Conservation (phyloP, 2,113 vertebrate species). For the Vulpes vulpes region DNA sequence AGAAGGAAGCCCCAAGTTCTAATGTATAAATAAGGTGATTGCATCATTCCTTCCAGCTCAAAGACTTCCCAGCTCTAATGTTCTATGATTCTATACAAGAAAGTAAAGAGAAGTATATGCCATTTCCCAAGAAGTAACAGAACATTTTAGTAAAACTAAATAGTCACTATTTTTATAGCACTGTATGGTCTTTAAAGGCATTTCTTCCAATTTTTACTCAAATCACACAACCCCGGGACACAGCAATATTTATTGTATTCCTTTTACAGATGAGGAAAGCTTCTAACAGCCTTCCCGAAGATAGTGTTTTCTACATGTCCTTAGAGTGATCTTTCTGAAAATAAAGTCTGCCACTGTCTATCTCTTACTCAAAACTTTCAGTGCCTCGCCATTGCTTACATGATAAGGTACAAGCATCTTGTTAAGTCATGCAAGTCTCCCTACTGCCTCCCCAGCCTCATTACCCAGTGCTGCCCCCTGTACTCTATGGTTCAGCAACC, state of each 20-base stretch:
- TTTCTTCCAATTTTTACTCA: not conserved
- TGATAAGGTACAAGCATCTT: not conserved
- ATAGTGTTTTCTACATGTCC: not conserved
- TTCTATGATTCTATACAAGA: not conserved
- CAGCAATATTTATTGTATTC: not conserved
- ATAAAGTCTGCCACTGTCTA: not conserved
- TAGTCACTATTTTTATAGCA: not conserved
- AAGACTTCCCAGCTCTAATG: not conserved
- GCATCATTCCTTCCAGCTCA: not conserved
- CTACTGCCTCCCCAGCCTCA: not conserved
- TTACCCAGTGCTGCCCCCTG: not conserved
- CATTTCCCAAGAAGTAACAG: constrained; percentile 15
- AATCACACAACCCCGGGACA: not conserved
- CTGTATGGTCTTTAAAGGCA: not conserved
- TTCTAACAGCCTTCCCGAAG: not conserved
- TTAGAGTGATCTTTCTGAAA: not conserved
- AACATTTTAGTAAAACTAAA: not conserved
- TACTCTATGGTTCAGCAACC: not conserved
- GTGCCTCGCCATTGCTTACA: not conserved
- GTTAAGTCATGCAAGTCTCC: not conserved
- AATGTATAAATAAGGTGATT: not conserved
- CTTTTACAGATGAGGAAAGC: not conserved
- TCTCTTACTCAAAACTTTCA: not conserved
- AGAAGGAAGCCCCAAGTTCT: not conserved
- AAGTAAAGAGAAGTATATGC: not conserved